Evolutionary conservation across 2,888 invertebrate species (phyloP).

Genomic region (Drosophila leonis): DNA sequence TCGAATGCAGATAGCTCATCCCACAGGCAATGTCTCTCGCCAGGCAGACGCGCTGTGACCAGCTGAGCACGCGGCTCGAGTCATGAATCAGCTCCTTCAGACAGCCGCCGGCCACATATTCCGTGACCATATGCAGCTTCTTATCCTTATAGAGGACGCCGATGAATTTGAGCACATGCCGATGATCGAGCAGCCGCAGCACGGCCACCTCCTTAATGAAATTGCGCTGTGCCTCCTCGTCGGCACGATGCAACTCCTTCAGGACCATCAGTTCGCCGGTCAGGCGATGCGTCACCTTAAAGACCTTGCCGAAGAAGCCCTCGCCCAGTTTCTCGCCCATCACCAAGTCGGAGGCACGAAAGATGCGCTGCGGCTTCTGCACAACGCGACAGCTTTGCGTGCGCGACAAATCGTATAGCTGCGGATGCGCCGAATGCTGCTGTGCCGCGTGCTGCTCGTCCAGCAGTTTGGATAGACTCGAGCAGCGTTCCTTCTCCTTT

Average conservation of each 20-base stretch:
- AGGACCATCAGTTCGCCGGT: constrained; percentile 98
- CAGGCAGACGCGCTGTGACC: constrained; percentile 93
- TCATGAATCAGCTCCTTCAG: constrained; percentile 94
- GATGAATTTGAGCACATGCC: constrained; percentile 95
- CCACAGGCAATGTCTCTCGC: constrained; percentile 97
- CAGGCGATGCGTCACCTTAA: constrained; percentile 95
- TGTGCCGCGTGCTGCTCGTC: constrained; percentile 88
- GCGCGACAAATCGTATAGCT: constrained; percentile 90
- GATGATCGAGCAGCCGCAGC: constrained; percentile 93
- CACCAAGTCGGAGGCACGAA: constrained; percentile 95
- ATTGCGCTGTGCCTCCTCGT: constrained; percentile 97
- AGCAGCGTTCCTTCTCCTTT: constrained; percentile 93
- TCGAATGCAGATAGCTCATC: constrained; percentile 97
- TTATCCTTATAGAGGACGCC: constrained; percentile 97
- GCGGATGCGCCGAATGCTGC: constrained; percentile 74
- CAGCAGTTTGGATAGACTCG: constrained; percentile 93
- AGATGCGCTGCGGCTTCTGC: constrained; percentile 90
- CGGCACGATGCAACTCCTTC: constrained; percentile 96
- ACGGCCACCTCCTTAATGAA: constrained; percentile 98
- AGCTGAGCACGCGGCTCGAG: constrained; percentile 89
- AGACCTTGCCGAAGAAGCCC: constrained; percentile 97
- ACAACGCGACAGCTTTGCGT: constrained; percentile 93
- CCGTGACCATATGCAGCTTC: constrained; percentile 95
- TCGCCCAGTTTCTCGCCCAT: constrained; percentile 95
- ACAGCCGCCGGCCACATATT: constrained; percentile 96